Evolutionary conservation across 1,140 invertebrate species (phyloP), one percentile per base, ranked within the genome.

Genomic region (Pemphigus obesinymphae): DNA sequence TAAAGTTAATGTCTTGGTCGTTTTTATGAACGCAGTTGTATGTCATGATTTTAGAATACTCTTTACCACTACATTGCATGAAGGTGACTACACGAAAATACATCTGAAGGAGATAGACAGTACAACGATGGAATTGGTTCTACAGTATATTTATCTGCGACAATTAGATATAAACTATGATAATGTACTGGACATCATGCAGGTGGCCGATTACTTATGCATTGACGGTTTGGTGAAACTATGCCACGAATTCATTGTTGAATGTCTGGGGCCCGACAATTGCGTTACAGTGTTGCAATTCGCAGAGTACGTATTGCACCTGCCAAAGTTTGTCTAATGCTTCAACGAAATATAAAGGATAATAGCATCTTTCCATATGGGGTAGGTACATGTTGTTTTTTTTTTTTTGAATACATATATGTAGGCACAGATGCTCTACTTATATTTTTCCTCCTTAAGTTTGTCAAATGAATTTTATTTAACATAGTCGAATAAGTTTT

Each of bases 271-370:
- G 3, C 89, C 92, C 0, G 90, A 91, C 82, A 97, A 96, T 85
- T 95, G 93, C 85, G 92, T 97, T 63, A 91, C 93, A 23, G 92
- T 96, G 43, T 90, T 93, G 88, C 90, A 91, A 83, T 96, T 96
- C 87, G 93, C 95, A 0, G 89, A 84, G 86, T 86, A 85, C 58
- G 45, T 82, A 1, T 26, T n/a, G n/a, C n/a, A n/a, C n/a, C n/a
- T n/a, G n/a, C n/a, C n/a, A n/a, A n/a, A n/a, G n/a, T n/a, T n/a
- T n/a, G n/a, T n/a, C n/a, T n/a, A n/a, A n/a, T n/a, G n/a, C n/a
- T n/a, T n/a, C n/a, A n/a, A n/a, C n/a, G n/a, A n/a, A n/a, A n/a
- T n/a, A n/a, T n/a, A n/a, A n/a, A n/a, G n/a, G n/a, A n/a, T n/a
- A n/a, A n/a, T n/a, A n/a, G n/a, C n/a, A n/a, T n/a, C n/a, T n/a